Conservation (phyloP, 2,888 invertebrate species). For the Agonum fuliginosum region DNA sequence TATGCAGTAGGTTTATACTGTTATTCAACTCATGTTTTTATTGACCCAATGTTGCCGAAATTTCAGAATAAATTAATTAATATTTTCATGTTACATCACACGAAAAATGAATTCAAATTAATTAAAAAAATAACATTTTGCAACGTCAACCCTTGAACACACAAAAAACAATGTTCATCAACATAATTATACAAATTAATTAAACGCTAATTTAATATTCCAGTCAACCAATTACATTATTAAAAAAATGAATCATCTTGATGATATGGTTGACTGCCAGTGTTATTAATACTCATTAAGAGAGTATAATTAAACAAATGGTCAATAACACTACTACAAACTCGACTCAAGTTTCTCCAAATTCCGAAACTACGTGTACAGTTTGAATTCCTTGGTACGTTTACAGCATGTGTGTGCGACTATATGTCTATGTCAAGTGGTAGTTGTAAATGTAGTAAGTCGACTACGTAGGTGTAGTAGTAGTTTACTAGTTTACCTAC, state of each 20-base stretch:
- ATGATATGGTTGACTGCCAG: constrained; percentile 11
- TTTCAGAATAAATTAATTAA: too few species aligned
- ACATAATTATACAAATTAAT: constrained; percentile 35
- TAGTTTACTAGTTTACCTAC: constrained; percentile 41
- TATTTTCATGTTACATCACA: too few species aligned
- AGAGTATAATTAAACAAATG: constrained; percentile 30
- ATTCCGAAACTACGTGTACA: background rate
- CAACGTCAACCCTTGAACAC: background rate
- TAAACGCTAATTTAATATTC: constrained; percentile 32
- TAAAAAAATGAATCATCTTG: constrained; percentile 27
- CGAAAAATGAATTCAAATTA: too few species aligned
- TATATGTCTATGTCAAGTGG: constrained; percentile 16
- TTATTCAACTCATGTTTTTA: too few species aligned
- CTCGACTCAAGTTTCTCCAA: constrained; percentile 15
- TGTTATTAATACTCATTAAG: constrained; percentile 23
- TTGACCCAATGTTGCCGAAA: too few species aligned
- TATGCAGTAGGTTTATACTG: too few species aligned
- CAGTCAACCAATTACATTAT: background rate
- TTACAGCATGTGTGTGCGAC: background rate
- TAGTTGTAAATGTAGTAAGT: background rate
- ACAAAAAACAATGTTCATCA: background rate
- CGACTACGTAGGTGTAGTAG: constrained; percentile 18
- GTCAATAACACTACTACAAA: constrained; percentile 20
- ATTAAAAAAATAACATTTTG: too few species aligned
- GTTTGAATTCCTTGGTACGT: background rate